phyloP scores from a whole-genome alignment of 2,113 vertebrate genomes.

The Mastomys natalensis region DNA sequence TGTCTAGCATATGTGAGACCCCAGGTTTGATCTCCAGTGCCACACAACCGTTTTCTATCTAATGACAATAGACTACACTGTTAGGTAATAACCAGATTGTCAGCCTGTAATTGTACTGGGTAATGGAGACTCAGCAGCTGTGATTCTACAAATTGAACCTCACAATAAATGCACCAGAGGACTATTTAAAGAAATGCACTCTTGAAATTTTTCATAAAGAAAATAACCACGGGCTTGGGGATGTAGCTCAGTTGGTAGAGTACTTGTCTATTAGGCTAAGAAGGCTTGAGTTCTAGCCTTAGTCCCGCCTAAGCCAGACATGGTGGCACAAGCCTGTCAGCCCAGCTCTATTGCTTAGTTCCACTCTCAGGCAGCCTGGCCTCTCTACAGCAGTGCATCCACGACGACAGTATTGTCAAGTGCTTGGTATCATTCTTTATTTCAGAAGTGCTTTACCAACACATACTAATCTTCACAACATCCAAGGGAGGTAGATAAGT shows the following conservation, averaged over 20 bases:
- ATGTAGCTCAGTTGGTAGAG: background rate
- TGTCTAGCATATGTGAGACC: background rate
- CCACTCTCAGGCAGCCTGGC: background rate
- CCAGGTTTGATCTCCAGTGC: background rate
- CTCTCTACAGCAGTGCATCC: background rate
- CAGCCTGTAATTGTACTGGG: background rate
- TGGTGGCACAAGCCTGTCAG: background rate
- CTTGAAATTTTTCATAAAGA: constrained; percentile 49
- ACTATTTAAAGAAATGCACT: constrained; percentile 59
- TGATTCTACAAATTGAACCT: constrained; percentile 60
- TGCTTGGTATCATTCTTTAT: constrained; percentile 79
- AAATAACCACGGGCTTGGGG: constrained; percentile 22
- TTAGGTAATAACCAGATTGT: constrained; percentile 21
- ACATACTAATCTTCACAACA: constrained; percentile 76
- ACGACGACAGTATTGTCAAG: constrained; percentile 67
- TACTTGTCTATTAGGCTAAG: background rate
- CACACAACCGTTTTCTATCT: background rate
- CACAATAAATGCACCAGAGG: constrained; percentile 48
- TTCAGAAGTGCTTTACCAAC: constrained; percentile 78
- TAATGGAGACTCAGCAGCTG: constrained; percentile 38
- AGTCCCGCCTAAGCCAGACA: background rate
- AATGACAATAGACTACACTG: constrained; percentile 13
- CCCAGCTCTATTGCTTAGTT: background rate
- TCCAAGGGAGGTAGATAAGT: constrained; percentile 83
- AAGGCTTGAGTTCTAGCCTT: background rate